Evolutionary conservation across 2,888 invertebrate species (phyloP).

Genomic region (Hemaris fuciformis): DNA sequence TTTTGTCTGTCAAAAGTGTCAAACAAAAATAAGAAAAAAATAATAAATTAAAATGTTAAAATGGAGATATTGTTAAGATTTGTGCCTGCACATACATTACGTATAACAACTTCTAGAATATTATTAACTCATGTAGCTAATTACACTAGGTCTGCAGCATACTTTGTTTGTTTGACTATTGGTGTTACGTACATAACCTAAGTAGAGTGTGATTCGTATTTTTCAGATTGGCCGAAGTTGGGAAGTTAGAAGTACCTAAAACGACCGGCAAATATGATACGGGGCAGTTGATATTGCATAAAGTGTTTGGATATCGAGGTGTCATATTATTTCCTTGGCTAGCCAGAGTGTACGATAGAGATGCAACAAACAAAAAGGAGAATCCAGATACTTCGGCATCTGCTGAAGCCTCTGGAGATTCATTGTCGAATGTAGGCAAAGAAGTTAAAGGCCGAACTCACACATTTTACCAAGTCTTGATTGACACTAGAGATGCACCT

Average conservation of each 20-base stretch:
- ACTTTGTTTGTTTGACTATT: slow-evolving; percentile 18
- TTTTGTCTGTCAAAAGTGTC: slow-evolving; percentile 34
- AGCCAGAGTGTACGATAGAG: slow-evolving; percentile 96
- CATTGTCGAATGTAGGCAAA: slow-evolving; percentile 84
- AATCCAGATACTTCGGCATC: slow-evolving; percentile 53
- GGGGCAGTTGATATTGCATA: slow-evolving; percentile 97
- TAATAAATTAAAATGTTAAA: slow-evolving; percentile 72
- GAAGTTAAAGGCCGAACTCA: slow-evolving; percentile 95
- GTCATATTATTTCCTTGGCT: slow-evolving; percentile 98
- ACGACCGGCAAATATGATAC: slow-evolving; percentile 95
- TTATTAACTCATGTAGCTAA: slow-evolving; percentile 68
- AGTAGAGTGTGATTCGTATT: slow-evolving; percentile 23
- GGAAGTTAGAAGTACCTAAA: slow-evolving; percentile 93
- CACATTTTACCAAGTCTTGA: slow-evolving; percentile 98
- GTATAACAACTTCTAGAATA: slow-evolving; percentile 63
- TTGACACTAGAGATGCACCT: slow-evolving; percentile 98
- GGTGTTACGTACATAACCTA: slow-evolving; percentile 66
- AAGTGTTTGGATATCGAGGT: slow-evolving; percentile 98
- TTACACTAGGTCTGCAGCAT: slow-evolving; percentile 64
- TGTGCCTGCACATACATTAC: slow-evolving; percentile 61
- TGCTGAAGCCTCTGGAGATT: slow-evolving; percentile 57
- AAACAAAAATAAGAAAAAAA: slow-evolving; percentile 64
- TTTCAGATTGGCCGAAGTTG: slow-evolving; percentile 94
- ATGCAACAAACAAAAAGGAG: slow-evolving; percentile 87
- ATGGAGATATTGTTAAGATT: slow-evolving; percentile 78